phyloP scores from a whole-genome alignment of 1,140 invertebrate genomes.

The Eumeta japonica region DNA sequence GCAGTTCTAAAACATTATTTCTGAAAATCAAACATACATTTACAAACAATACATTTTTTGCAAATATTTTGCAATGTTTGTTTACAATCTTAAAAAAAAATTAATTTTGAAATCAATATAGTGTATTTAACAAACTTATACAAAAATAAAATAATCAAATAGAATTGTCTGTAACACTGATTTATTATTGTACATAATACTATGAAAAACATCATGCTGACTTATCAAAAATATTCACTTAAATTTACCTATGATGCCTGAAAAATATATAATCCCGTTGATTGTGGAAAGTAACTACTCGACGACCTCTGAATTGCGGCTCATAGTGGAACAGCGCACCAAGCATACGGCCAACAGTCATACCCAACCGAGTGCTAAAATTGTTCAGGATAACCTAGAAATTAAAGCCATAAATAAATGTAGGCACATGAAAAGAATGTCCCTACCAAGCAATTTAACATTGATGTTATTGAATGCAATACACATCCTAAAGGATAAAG shows the following conservation, averaged over 20 bases:
- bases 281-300: constrained; percentile 97
- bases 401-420: too few relatives aligned
- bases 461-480: background rate
- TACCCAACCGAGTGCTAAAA: constrained; percentile 91
- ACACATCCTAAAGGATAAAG: background rate
- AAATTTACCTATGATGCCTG: constrained; percentile 85
- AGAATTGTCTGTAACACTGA: too few relatives aligned
- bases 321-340: constrained; percentile 96
- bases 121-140: background rate
- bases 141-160: too few relatives aligned
- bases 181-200: too few relatives aligned
- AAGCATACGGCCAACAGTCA: constrained; percentile 88
- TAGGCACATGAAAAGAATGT: background rate
- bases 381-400: constrained; percentile 86
- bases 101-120: constrained; percentile 5
- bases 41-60: too few relatives aligned
- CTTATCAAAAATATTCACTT: background rate
- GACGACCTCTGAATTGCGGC: constrained; percentile 88
- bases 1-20: too few relatives aligned
- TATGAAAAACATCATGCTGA: background rate
- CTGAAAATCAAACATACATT: too few relatives aligned
- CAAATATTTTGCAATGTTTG: constrained; percentile 4
- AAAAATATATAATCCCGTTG: constrained; percentile 99
- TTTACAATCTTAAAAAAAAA: constrained; percentile 7
- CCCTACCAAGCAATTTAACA: background rate